Conservation (phyloP, 2,888 invertebrate genomes). For the Phortica magna region DNA sequence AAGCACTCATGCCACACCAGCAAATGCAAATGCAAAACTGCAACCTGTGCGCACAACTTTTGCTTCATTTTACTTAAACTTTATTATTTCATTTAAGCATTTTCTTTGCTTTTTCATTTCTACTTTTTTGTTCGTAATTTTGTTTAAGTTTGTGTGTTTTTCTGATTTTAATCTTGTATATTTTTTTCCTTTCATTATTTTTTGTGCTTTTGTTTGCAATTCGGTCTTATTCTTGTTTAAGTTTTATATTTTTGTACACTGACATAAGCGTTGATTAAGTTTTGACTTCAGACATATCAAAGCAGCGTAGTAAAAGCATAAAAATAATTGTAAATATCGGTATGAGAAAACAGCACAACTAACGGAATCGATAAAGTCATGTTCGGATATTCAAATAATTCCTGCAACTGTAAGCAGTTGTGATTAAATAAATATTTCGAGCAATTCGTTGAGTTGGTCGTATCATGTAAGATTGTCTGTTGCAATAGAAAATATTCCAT, state of each 20-base stretch:
- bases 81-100: slow-evolving; percentile 24
- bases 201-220: not conserved
- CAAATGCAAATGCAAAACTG: slow-evolving; percentile 16
- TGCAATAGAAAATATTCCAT: too few relatives aligned
- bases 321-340: too few relatives aligned
- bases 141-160: slow-evolving; percentile 40
- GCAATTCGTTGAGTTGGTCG: too few relatives aligned
- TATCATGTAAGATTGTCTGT: too few relatives aligned
- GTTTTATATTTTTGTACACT: not conserved
- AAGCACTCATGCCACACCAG: not conserved
- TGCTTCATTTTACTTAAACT: slow-evolving; percentile 15
- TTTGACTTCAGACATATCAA: too few relatives aligned
- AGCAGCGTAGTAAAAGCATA: too few relatives aligned
- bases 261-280: too few relatives aligned
- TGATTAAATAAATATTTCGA: too few relatives aligned
- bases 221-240: not conserved
- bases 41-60: slow-evolving; percentile 1
- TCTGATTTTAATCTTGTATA: slow-evolving; percentile 42
- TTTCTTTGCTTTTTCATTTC: not conserved
- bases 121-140: slow-evolving; percentile 4
- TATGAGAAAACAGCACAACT: too few relatives aligned
- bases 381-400: too few relatives aligned
- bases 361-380: too few relatives aligned
- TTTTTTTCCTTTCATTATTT: slow-evolving; percentile 40
- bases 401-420: too few relatives aligned